Percentiles rank a stretch among this genome's conserved stretches.
These are phyloP conservation scores for Alectura lathami DNA, from an alignment of 2,113 vertebrate genomes.

Conservation along the genomic window DNA sequence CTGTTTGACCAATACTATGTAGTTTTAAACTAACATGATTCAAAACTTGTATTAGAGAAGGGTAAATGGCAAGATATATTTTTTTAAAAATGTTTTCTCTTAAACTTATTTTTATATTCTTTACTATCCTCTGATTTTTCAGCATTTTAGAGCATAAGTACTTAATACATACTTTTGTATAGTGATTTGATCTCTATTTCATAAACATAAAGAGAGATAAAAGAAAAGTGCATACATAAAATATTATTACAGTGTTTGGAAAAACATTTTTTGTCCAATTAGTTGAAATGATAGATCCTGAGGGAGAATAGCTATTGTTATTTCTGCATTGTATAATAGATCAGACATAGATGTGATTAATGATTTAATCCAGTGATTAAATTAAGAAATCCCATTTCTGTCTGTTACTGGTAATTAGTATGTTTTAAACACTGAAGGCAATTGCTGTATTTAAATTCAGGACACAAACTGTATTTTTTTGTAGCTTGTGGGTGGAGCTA, in stretches of 20 bases:
- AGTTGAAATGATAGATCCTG: background rate
- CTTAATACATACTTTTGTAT: background rate
- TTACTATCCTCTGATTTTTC: background rate
- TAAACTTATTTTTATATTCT: background rate
- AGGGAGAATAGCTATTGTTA: background rate
- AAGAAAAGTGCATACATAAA: background rate
- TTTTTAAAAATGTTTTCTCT: background rate
- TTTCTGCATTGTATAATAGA: background rate
- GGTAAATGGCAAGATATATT: background rate
- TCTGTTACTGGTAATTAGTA: background rate
- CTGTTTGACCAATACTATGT: background rate
- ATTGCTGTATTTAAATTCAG: background rate
- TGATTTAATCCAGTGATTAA: slow-evolving; percentile 3
- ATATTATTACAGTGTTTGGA: background rate
- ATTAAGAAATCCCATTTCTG: slow-evolving; percentile 13
- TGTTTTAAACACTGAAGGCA: background rate
- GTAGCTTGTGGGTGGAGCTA: background rate
- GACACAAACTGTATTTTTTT: background rate
- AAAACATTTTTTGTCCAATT: background rate
- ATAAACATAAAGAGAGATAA: background rate
- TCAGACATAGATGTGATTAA: slow-evolving; percentile 2
- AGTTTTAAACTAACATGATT: background rate
- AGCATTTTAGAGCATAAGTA: background rate
- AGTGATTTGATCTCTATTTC: background rate
- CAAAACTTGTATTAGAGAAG: background rate